These are phyloP conservation scores for Drosophila kohkoa DNA, from an alignment of 1,140 invertebrate species.

Conservation along the genomic window DNA sequence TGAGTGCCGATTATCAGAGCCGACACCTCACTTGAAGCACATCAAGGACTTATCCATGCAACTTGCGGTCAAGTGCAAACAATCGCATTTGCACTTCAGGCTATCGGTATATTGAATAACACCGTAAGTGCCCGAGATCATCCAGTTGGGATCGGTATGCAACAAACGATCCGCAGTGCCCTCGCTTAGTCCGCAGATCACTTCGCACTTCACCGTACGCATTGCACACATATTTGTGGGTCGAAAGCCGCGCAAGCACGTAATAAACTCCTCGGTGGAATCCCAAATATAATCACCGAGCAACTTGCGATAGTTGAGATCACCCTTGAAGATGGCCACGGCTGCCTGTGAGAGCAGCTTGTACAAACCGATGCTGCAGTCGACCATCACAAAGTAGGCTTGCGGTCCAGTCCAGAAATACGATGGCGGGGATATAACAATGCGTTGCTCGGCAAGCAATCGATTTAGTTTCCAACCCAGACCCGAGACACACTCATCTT, in stretches of 20 bases:
- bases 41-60: neutral
- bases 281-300: conserved; percentile 95
- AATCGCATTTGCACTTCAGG: conserved; percentile 57
- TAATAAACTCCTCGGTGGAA: conserved; percentile 89
- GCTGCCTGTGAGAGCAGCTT: conserved; percentile 88
- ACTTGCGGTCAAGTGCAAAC: no score
- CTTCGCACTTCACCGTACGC: conserved; percentile 96
- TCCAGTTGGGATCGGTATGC: conserved; percentile 91
- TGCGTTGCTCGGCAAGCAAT: conserved; percentile 84
- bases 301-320: conserved; percentile 98
- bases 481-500: conserved; percentile 62
- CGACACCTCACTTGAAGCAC: no score
- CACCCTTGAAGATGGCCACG: conserved; percentile 97
- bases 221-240: conserved; percentile 93
- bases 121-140: conserved; percentile 94
- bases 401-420: conserved; percentile 95
- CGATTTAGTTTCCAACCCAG: conserved; percentile 86
- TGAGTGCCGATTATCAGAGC: no score
- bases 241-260: conserved; percentile 91
- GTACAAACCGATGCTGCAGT: conserved; percentile 89
- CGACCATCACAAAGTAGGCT: conserved; percentile 91
- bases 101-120: conserved; percentile 78
- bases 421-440: conserved; percentile 86
- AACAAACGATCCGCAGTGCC: conserved; percentile 88
- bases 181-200: conserved; percentile 91